These are phyloP conservation scores for Oreotrochilus melanogaster DNA, from an alignment of 2,113 vertebrate species.

Conservation along the genomic window DNA sequence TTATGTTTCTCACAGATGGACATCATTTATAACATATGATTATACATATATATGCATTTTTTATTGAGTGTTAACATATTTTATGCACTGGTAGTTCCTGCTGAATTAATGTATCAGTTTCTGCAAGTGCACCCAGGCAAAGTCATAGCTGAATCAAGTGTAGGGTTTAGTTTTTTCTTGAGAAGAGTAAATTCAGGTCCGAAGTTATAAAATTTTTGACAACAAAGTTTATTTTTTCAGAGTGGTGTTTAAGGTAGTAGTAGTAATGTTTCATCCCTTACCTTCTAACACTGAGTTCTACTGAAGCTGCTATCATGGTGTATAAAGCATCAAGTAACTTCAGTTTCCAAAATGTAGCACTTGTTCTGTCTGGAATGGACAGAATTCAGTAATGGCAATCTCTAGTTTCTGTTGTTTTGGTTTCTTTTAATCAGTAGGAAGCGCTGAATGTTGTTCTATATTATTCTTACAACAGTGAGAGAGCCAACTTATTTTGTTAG, in stretches of 20 bases:
- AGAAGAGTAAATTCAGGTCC: neutral
- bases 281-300: neutral
- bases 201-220: neutral
- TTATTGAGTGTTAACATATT: neutral
- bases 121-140: neutral
- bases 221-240: neutral
- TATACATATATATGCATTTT: neutral
- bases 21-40: neutral
- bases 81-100: neutral
- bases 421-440: neutral
- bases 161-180: neutral
- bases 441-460: neutral
- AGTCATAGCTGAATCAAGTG: neutral
- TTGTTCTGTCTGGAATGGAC: neutral
- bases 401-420: neutral
- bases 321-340: neutral
- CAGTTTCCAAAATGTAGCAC: neutral
- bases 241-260: neutral
- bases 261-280: neutral
- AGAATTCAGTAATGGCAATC: neutral
- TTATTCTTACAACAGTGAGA: neutral
- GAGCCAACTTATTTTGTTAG: neutral
- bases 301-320: neutral
- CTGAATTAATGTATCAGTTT: neutral
- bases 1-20: neutral